Conservation (phyloP, 1,140 invertebrate species). For the Ectropis grisescens region DNA sequence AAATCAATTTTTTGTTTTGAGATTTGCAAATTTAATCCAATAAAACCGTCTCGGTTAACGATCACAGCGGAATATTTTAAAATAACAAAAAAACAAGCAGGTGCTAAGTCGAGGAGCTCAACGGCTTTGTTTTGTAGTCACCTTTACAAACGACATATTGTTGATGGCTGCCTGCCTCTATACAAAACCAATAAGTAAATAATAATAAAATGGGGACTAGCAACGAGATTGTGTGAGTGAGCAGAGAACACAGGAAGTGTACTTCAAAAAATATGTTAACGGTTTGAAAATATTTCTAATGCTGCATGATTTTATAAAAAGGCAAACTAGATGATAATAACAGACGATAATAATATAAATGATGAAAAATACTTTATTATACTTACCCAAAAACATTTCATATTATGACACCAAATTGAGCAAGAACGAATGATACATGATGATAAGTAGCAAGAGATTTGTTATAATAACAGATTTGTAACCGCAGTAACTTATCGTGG, state of each 20-base stretch:
- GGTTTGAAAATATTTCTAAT: conserved; percentile 10
- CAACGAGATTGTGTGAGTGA: conserved; percentile 46
- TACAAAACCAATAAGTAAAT: conserved; percentile 55
- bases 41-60: no score
- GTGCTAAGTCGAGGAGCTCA: conserved; percentile 41
- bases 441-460: conserved; percentile 9
- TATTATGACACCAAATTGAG: no score
- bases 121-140: conserved; percentile 59
- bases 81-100: conserved; percentile 36
- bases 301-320: no score
- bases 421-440: no score
- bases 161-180: conserved; percentile 46
- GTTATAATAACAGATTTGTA: conserved; percentile 25
- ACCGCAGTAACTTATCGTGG: conserved; percentile 42
- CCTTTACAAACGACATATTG: conserved; percentile 57
- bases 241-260: conserved; percentile 44
- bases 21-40: no score
- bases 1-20: not conserved
- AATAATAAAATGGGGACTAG: conserved; percentile 43
- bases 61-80: not conserved
- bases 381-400: no score
- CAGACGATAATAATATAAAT: no score
- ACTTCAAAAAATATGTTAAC: conserved; percentile 32
- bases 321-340: no score
- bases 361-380: no score